Evolutionary conservation across 2,113 vertebrate species (phyloP).

Genomic region (Hiodon alosoides): DNA sequence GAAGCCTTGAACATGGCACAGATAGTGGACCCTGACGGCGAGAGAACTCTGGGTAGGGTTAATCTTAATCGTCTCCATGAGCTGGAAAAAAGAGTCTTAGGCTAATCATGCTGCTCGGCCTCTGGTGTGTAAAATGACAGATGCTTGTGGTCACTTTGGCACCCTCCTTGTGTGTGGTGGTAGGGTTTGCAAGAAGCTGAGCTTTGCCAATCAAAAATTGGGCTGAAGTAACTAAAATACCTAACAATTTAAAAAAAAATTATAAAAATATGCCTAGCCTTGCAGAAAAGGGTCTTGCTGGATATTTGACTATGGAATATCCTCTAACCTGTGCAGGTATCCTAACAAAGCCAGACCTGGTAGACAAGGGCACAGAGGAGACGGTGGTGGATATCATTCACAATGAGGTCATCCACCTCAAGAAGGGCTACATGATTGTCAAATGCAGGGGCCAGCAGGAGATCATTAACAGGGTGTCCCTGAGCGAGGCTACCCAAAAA

Average conservation of each 20-base stretch:
- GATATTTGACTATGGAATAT: neutral
- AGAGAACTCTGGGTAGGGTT: constrained; percentile 76
- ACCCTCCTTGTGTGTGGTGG: no score
- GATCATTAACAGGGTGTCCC: constrained; percentile 57
- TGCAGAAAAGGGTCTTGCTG: no score
- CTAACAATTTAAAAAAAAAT: no score
- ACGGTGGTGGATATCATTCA: constrained; percentile 57
- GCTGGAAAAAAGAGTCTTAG: no score
- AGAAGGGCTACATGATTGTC: constrained; percentile 87
- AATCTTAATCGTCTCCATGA: no score
- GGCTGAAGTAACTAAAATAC: no score
- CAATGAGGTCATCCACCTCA: constrained; percentile 68
- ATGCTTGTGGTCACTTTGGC: no score
- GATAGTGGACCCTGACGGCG: constrained; percentile 74
- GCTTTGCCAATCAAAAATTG: no score
- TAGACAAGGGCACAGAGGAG: constrained; percentile 76
- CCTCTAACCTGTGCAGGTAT: constrained; percentile 56
- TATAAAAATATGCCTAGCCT: no score
- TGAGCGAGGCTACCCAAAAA: constrained; percentile 61
- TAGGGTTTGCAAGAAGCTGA: no score
- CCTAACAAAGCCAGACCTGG: constrained; percentile 82
- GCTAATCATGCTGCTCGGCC: no score
- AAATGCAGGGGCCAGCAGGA: constrained; percentile 79
- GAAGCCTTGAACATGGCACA: constrained; percentile 87
- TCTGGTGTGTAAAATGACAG: no score